phyloP scores from a whole-genome alignment of 2,888 invertebrate genomes.

The Eristalis tenax region DNA sequence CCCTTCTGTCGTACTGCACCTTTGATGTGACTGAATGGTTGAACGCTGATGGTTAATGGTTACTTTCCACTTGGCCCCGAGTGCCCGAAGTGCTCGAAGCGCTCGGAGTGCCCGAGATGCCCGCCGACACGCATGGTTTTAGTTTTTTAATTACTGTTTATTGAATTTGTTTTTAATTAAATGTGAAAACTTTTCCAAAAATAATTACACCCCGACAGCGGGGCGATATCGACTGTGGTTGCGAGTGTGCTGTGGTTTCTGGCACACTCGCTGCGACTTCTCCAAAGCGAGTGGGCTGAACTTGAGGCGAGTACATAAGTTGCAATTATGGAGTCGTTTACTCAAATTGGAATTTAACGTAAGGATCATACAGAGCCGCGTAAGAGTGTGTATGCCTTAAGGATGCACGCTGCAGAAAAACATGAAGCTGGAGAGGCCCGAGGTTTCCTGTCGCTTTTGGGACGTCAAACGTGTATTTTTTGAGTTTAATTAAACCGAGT shows the following conservation, averaged over 20 bases:
- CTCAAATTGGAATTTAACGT: conserved; percentile 71
- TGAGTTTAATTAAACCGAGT: not conserved
- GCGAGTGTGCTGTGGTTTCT: not conserved
- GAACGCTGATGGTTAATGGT: conserved; percentile 66
- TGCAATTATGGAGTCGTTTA: conserved; percentile 70
- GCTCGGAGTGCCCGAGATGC: not conserved
- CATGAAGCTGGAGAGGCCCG: not conserved
- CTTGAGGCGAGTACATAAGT: conserved; percentile 67
- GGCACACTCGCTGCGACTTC: not conserved
- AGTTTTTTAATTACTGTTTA: conserved; percentile 71
- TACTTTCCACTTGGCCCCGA: conserved; percentile 16
- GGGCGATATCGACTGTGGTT: conserved; percentile 1
- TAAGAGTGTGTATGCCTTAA: conserved; percentile 2
- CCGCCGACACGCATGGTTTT: conserved; percentile 53
- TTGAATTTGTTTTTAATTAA: conserved; percentile 71
- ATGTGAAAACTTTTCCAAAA: conserved; percentile 62
- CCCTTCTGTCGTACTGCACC: not conserved
- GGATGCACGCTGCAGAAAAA: not conserved
- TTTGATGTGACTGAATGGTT: conserved; percentile 58
- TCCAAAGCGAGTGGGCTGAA: conserved; percentile 40
- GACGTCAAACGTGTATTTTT: not conserved
- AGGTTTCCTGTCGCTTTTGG: not conserved
- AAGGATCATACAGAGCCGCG: conserved; percentile 63
- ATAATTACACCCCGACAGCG: conserved; percentile 34
- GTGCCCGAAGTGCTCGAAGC: not conserved